phyloP scores from a whole-genome alignment of 2,888 invertebrate species.

The Idaea straminata region DNA sequence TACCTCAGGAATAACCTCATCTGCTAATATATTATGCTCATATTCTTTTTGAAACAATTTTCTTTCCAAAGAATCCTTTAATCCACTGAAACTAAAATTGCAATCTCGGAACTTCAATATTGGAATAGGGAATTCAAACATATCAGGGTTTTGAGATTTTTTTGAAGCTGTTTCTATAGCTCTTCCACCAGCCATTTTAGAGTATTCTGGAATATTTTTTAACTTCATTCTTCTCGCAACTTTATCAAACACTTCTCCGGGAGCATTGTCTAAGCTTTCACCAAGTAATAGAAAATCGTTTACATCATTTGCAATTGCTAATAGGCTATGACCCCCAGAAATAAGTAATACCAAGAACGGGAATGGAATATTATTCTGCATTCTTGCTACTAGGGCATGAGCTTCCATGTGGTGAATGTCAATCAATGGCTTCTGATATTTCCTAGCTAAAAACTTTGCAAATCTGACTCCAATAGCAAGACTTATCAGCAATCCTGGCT shows the following conservation, averaged over 20 bases:
- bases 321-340: constrained; percentile 95
- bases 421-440: constrained; percentile 88
- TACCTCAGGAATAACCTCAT: constrained; percentile 86
- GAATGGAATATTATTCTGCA: constrained; percentile 85
- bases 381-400: constrained; percentile 94
- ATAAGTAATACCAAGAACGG: constrained; percentile 94
- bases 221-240: constrained; percentile 92
- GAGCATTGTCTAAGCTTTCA: constrained; percentile 89
- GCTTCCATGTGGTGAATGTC: constrained; percentile 99
- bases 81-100: constrained; percentile 94
- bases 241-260: constrained; percentile 97
- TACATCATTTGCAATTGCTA: constrained; percentile 86
- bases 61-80: constrained; percentile 82
- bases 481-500: constrained; percentile 91
- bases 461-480: constrained; percentile 90
- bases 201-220: constrained; percentile 86
- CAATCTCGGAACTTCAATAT: constrained; percentile 86
- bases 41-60: constrained; percentile 81
- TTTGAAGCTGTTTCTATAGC: constrained; percentile 91
- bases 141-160: constrained; percentile 81
- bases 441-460: constrained; percentile 86
- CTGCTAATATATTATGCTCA: constrained; percentile 79
- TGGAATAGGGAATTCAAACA: constrained; percentile 84
- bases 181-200: constrained; percentile 88
- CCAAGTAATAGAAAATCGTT: constrained; percentile 91